Conservation (phyloP, 2,888 invertebrate genomes). For the Lasioglossum oenotherae region DNA sequence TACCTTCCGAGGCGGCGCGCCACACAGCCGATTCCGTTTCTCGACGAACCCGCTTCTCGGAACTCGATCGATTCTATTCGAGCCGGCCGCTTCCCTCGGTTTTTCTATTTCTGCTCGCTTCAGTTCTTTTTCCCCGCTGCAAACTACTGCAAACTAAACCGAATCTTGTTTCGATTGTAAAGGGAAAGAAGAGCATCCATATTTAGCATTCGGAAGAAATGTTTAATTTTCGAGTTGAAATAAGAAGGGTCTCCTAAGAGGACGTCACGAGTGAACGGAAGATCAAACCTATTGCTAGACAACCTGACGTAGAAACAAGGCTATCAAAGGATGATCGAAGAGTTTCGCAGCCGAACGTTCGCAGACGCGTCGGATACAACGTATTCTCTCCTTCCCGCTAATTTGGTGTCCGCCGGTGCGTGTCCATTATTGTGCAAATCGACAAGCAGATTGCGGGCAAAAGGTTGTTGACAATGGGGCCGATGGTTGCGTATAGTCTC, state of each 20-base stretch:
- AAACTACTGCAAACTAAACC: background rate
- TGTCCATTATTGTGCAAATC: slow-evolving; percentile 84
- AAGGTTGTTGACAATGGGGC: slow-evolving; percentile 73
- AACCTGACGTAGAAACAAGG: background rate
- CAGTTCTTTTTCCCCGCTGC: background rate
- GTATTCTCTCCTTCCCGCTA: slow-evolving; percentile 71
- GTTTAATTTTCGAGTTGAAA: too few relatives aligned
- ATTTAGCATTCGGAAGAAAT: background rate
- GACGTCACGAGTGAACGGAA: background rate
- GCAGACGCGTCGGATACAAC: slow-evolving; percentile 66
- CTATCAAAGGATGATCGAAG: background rate
- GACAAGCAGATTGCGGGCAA: slow-evolving; percentile 72
- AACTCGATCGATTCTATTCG: slow-evolving; percentile 10
- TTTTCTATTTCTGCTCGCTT: slow-evolving; percentile 12
- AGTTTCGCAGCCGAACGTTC: slow-evolving; percentile 1
- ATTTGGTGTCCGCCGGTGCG: slow-evolving; percentile 75
- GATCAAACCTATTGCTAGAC: background rate
- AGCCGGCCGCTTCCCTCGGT: background rate
- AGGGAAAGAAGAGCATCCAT: background rate
- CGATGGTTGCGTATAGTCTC: slow-evolving; percentile 63
- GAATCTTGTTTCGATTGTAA: background rate
- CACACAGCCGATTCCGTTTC: slow-evolving; percentile 13
- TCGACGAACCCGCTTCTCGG: slow-evolving; percentile 8
- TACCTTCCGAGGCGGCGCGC: background rate
- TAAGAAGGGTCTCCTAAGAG: background rate